These are phyloP conservation scores for Dermatemys mawii DNA, from an alignment of 2,113 vertebrate species.

Conservation along the genomic window DNA sequence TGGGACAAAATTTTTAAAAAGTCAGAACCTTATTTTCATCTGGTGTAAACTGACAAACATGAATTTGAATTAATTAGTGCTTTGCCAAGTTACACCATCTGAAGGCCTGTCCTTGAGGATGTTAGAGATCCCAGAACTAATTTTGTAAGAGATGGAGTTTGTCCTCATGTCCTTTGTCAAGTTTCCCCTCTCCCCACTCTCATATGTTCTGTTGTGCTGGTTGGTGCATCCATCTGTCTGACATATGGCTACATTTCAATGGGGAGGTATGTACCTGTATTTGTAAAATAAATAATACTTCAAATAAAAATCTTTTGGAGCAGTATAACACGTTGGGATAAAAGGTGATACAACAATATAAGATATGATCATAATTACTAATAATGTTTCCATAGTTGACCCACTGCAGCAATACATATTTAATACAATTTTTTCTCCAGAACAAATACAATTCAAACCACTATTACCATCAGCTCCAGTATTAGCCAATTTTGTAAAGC, in stretches of 20 bases:
- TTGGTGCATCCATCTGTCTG: neutral
- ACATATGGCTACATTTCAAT: neutral
- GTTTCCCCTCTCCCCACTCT: neutral
- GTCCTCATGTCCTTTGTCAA: accelerated
- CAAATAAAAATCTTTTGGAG: neutral
- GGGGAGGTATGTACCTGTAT: neutral
- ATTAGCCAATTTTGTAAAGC: accelerated
- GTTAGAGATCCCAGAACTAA: too few relatives aligned
- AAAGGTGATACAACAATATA: neutral
- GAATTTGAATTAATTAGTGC: neutral
- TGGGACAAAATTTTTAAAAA: neutral
- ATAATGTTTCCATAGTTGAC: neutral
- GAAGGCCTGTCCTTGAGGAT: neutral
- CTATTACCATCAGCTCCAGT: neutral
- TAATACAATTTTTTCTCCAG: neutral
- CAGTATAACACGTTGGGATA: neutral
- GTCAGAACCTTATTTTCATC: neutral
- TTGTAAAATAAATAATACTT: neutral
- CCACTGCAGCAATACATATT: neutral
- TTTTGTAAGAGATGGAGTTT: neutral
- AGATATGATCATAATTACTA: neutral
- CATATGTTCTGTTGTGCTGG: neutral
- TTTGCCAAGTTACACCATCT: neutral
- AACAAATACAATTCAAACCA: neutral
- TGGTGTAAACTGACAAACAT: neutral